Percentiles rank a stretch among this genome's conserved stretches.
Conservation (phyloP, 2,113 vertebrate species). For the Uropsilus gracilis region DNA sequence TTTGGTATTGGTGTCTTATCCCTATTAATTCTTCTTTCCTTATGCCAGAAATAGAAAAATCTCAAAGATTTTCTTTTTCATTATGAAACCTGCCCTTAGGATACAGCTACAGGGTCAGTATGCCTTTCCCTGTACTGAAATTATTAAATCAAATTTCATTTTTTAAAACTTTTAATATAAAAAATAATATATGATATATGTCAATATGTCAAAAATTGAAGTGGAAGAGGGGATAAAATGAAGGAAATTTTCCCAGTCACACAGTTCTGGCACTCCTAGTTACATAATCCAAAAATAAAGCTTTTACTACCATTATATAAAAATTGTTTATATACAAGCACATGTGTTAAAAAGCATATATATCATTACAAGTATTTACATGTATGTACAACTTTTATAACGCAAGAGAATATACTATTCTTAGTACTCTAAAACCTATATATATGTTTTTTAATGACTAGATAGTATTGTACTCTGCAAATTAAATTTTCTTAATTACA, state of each 20-base stretch:
- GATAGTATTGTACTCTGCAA: background rate
- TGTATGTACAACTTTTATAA: background rate
- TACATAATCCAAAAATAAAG: background rate
- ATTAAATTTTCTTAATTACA: background rate
- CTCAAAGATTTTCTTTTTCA: conserved; percentile 54
- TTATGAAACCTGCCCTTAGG: conserved; percentile 51
- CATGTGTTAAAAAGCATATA: background rate
- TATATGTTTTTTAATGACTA: background rate
- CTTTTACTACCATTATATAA: background rate
- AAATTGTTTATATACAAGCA: background rate
- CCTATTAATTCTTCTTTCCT: conserved; percentile 34
- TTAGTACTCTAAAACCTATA: background rate
- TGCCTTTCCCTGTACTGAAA: conserved; percentile 22
- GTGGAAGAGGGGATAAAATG: background rate
- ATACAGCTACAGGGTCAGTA: background rate
- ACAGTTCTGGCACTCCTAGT: background rate
- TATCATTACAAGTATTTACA: background rate
- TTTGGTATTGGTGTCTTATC: background rate
- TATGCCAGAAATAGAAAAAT: conserved; percentile 60
- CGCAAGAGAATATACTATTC: background rate
- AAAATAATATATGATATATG: conserved; percentile 26
- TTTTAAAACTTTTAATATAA: conserved; percentile 28
- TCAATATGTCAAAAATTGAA: conserved; percentile 37
- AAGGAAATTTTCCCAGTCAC: background rate
- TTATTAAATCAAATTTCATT: conserved; percentile 56